These are phyloP conservation scores for Podarcis lilfordi DNA, from an alignment of 2,797 vertebrate species.

Conservation along the genomic window DNA sequence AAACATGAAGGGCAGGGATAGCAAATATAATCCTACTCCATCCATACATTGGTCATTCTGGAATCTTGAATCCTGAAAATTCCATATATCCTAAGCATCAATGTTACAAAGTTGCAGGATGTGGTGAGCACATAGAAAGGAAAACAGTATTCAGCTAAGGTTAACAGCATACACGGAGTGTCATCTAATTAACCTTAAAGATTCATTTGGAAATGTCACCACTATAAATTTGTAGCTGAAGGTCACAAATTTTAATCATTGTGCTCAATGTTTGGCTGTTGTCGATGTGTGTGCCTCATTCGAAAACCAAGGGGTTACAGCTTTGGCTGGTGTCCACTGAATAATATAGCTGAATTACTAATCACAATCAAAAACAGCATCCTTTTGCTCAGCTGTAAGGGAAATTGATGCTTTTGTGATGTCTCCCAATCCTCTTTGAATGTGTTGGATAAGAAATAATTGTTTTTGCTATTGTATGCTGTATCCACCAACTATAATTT, in stretches of 20 bases:
- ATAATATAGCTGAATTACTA: conserved; percentile 11
- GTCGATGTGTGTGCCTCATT: conserved; percentile 31
- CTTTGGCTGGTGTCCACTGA: conserved; percentile 14
- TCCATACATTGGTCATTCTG: background rate
- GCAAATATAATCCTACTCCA: background rate
- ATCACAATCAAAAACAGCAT: background rate
- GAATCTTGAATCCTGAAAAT: background rate
- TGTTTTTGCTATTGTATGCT: background rate
- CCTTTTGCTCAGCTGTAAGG: conserved; percentile 22
- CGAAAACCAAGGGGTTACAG: conserved; percentile 14
- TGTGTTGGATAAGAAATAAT: background rate
- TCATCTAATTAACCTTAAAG: conserved; percentile 60
- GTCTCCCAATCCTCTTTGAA: background rate
- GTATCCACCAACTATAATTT: background rate
- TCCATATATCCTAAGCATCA: background rate
- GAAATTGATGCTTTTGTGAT: background rate
- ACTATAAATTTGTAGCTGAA: conserved; percentile 52
- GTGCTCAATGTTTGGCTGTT: conserved; percentile 39
- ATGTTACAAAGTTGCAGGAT: conserved; percentile 1
- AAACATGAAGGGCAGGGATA: background rate
- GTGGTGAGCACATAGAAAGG: background rate
- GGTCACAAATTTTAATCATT: conserved; percentile 45
- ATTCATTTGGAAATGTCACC: conserved; percentile 52
- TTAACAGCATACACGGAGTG: conserved; percentile 21
- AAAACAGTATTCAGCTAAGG: conserved; percentile 24